Conservation (phyloP, 2,888 invertebrate genomes). For the Xestoiulus laeticollis region DNA sequence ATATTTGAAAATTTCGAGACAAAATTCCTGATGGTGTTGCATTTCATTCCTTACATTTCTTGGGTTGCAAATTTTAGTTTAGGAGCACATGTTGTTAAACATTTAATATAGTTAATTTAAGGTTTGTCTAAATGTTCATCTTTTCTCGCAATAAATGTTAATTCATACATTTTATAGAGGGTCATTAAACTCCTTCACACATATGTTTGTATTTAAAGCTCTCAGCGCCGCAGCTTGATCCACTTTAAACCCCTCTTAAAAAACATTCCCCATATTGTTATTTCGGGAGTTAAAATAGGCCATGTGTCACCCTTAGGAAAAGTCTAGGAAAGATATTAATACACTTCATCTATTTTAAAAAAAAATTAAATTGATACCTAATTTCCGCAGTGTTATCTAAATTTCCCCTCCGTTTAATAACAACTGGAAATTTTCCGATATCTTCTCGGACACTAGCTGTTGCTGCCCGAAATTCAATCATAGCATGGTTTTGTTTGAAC, state of each 20-base stretch:
- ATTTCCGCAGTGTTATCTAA: constrained; percentile 65
- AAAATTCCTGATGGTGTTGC: no score
- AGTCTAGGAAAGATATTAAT: neutral
- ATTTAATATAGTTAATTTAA: neutral
- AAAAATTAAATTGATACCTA: constrained; percentile 61
- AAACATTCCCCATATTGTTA: neutral
- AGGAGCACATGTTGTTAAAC: neutral
- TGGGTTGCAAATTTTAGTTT: neutral
- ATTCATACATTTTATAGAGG: neutral
- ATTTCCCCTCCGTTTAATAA: constrained; percentile 67
- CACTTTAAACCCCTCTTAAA: neutral
- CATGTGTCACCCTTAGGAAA: neutral
- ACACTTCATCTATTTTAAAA: neutral
- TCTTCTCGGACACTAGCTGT: constrained; percentile 69
- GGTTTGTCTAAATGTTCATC: no score
- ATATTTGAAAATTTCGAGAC: no score
- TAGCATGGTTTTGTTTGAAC: constrained; percentile 62
- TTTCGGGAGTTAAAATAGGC: neutral
- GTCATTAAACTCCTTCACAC: neutral
- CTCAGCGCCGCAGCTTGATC: neutral
- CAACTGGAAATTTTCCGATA: constrained; percentile 66
- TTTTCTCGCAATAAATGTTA: neutral
- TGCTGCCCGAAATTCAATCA: constrained; percentile 69
- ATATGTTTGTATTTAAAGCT: no score
- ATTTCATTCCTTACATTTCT: no score